phyloP scores from a whole-genome alignment of 2,113 vertebrate genomes.

The Sinocyclocheilus maitianheensis region DNA sequence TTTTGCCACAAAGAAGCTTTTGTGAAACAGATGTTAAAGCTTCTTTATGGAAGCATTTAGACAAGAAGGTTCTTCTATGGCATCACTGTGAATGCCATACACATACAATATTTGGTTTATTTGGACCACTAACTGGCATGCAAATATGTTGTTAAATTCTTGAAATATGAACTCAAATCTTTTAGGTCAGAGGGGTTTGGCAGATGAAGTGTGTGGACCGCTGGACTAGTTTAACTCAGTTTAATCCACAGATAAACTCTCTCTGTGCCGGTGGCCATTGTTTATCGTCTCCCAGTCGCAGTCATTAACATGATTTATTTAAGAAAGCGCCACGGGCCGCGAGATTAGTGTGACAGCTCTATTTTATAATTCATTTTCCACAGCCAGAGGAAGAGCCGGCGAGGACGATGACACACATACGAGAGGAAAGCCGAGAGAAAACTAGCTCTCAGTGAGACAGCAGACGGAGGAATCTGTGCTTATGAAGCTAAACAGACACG shows the following conservation, averaged over 20 bases:
- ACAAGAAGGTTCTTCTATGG: no score
- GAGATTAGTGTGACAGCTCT: conserved; percentile 76
- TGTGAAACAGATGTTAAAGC: no score
- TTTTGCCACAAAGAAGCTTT: no score
- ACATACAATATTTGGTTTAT: neutral
- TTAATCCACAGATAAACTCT: conserved; percentile 31
- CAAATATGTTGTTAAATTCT: neutral
- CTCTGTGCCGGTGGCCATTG: conserved; percentile 36
- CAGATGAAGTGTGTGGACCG: neutral
- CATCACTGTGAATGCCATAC: no score
- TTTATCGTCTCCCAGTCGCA: conserved; percentile 63
- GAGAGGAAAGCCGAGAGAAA: neutral
- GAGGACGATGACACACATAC: conserved; percentile 69
- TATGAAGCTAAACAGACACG: neutral
- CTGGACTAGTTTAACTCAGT: neutral
- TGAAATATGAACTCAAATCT: neutral
- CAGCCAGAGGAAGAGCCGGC: conserved; percentile 70
- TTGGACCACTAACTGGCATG: neutral
- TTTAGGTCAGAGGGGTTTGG: neutral
- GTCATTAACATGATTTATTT: conserved; percentile 80
- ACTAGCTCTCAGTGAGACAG: no score
- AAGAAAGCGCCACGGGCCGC: conserved; percentile 74
- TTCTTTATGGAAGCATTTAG: no score
- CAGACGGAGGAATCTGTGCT: neutral
- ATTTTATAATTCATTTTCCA: conserved; percentile 77